phyloP scores from a whole-genome alignment of 92 coral and sea anemone genomes.

The Plumapathes pennacea region DNA sequence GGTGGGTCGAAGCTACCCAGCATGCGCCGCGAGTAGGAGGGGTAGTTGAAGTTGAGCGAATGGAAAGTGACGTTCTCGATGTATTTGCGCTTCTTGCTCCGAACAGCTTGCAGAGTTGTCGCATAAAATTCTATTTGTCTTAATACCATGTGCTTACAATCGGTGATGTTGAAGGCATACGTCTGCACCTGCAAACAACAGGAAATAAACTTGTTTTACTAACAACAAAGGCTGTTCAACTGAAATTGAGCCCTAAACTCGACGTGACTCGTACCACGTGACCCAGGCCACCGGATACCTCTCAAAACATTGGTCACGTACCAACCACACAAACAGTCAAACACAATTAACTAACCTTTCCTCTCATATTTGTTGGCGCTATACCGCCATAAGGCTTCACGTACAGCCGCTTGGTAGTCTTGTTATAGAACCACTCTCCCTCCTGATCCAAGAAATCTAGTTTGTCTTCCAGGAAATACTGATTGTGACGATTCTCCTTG shows the following conservation, averaged over 20 bases:
- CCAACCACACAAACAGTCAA: background rate
- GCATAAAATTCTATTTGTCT: constrained; percentile 64
- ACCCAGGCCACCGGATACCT: too few species aligned
- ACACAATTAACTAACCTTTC: constrained; percentile 6
- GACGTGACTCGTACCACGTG: too few species aligned
- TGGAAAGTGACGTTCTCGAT: constrained; percentile 49
- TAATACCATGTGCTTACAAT: constrained; percentile 44
- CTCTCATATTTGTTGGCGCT: constrained; percentile 22
- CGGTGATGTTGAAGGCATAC: constrained; percentile 58
- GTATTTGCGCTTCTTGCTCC: constrained; percentile 10
- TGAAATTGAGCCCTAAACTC: too few species aligned
- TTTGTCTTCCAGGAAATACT: constrained; percentile 62
- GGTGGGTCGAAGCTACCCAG: constrained; percentile 58
- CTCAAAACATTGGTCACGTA: too few species aligned
- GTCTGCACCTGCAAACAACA: constrained; percentile 40
- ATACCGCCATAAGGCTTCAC: constrained; percentile 48
- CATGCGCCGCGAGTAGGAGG: constrained; percentile 75
- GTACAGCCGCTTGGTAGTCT: constrained; percentile 19
- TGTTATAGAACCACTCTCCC: constrained; percentile 58
- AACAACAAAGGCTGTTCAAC: too few species aligned
- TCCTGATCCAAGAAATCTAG: constrained; percentile 44
- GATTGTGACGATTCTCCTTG: constrained; percentile 36
- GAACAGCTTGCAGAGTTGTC: constrained; percentile 51
- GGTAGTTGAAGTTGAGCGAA: constrained; percentile 59
- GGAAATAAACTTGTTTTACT: too few species aligned